Conservation (phyloP, 2,113 vertebrate genomes). For the Melanerpes formicivorus region DNA sequence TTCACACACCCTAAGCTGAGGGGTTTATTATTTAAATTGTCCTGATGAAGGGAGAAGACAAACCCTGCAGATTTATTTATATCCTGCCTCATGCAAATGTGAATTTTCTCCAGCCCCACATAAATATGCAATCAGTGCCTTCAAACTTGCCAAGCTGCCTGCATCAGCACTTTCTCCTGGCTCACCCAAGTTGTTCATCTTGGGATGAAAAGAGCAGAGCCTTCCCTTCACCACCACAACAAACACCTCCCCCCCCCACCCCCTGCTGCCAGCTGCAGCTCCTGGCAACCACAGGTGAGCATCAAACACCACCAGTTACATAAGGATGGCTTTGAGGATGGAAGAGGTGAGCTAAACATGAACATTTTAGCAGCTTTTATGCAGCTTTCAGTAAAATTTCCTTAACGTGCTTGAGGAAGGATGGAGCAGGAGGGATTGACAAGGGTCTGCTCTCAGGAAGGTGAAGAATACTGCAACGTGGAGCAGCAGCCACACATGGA, state of each 20-base stretch:
- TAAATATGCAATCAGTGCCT: slow-evolving; percentile 51
- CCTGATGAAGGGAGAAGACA: slow-evolving; percentile 1
- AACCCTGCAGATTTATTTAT: slow-evolving; percentile 46
- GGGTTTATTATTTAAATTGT: slow-evolving; percentile 9
- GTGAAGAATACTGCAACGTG: background rate
- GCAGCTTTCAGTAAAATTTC: background rate
- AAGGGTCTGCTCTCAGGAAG: background rate
- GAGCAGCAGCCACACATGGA: background rate
- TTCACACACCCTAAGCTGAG: background rate
- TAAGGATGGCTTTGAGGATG: background rate
- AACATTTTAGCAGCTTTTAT: background rate
- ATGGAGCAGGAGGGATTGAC: background rate
- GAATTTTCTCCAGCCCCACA: slow-evolving; percentile 2
- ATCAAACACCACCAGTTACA: background rate
- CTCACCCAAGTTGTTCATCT: background rate
- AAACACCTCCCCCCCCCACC: background rate
- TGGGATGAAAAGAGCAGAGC: background rate
- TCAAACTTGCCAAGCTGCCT: slow-evolving; percentile 22
- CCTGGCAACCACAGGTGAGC: background rate
- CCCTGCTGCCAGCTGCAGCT: background rate
- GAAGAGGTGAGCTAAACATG: background rate
- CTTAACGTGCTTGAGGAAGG: background rate
- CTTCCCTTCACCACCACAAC: background rate
- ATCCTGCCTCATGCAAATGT: slow-evolving; percentile 40
- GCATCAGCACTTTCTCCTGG: slow-evolving; percentile 53